phyloP scores from a whole-genome alignment of 2,113 vertebrate species.

The Cryptomyrus ogoouensis region DNA sequence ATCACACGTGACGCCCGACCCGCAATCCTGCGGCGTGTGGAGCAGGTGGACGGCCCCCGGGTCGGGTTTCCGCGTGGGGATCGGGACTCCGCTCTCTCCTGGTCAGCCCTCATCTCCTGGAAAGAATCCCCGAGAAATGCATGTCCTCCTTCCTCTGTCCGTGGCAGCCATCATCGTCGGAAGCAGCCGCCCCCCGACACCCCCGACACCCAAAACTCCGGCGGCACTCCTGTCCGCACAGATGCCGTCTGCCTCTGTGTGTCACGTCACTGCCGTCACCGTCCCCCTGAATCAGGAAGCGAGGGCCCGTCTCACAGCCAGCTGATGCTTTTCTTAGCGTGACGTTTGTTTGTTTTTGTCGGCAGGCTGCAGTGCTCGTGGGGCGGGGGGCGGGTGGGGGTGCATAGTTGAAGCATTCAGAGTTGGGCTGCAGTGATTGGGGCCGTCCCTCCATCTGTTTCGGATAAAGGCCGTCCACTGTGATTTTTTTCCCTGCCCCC shows the following conservation, averaged over 20 bases:
- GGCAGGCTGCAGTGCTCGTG: not conserved
- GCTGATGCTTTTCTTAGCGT: not conserved
- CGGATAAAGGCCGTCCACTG: not conserved
- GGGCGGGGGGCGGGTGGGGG: not conserved
- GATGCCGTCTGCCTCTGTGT: not conserved
- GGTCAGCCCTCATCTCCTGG: not conserved
- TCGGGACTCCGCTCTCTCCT: not conserved
- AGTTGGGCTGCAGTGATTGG: not conserved
- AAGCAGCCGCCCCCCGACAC: not conserved
- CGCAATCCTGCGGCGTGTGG: not conserved
- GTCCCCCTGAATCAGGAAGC: not conserved
- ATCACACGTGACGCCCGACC: not conserved
- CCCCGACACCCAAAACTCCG: not conserved
- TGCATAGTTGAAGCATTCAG: not conserved
- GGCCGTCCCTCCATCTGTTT: not conserved
- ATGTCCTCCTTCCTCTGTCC: not conserved
- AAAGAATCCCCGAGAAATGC: not conserved
- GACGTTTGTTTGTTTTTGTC: not conserved
- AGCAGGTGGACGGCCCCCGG: not conserved
- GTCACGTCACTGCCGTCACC: not conserved
- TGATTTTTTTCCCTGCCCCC: not conserved
- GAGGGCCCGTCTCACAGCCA: not conserved
- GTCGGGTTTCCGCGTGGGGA: not conserved
- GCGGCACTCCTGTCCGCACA: not conserved
- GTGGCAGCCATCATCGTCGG: not conserved